Evolutionary conservation across 2,113 vertebrate genomes (phyloP), one percentile per base, ranked within the genome.

Genomic region (Toxotes chatareus): DNA sequence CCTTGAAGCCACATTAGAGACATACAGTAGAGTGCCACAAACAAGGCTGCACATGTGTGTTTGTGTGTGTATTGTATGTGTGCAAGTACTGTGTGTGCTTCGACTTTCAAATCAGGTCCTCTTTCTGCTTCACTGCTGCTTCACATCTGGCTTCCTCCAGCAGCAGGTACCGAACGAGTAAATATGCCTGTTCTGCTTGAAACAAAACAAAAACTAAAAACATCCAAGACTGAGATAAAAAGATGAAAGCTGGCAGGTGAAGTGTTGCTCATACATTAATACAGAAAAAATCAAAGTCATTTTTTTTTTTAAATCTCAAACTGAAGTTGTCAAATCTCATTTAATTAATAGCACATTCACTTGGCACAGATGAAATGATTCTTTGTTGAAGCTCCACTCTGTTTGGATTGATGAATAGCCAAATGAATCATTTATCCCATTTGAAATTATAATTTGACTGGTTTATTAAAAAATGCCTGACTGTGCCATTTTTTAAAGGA

Each of bases 1-100:
- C 79, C 88, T 85, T 89, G 89, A 77, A 80, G 67, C 14, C 42
- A 47, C 36, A 64, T 79, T 70, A 69, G 16, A 85, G 34, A 66
- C 59, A 44, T 62, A 31, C 10, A 62, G 34, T 53, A 27, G 21
- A 68, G 27, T 46, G 63, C 16, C 7, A 56, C 17, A 63, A 77
- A 82, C 56, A 36, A 56, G 27, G 57, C 61, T 62, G 51, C 59
- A 44, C 1, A 10, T 73, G 36, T 40, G 32, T 67, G 65, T 66
- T 3, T 62, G 64, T 47, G 63, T 36, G 70, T 66, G 7, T 62
- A 19, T 42, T 49, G 27, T 70, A 38, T 76, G 57, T 53, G 5
- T 19, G 12, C 51, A 27, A 27, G 46, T 47, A 16, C 36, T 12
- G 31, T 77, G 32, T 42, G 4, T 57, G 49, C 40, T 44, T 79